Evolutionary conservation across 2,113 vertebrate genomes (phyloP).

Genomic region (Scopus umbretta): DNA sequence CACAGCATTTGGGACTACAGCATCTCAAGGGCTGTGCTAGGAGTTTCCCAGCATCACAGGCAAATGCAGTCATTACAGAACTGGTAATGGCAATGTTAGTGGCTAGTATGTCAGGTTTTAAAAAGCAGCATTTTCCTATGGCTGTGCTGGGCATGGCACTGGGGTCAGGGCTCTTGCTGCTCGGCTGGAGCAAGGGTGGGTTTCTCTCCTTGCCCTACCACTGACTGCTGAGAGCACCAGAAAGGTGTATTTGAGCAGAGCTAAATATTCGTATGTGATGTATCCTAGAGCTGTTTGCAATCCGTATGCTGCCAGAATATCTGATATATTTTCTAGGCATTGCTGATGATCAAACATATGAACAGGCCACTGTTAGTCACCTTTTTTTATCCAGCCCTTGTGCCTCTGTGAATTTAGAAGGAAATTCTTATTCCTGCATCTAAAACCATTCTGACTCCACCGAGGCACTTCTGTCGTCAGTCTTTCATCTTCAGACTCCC

Average conservation of each 20-base stretch:
- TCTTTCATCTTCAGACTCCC: neutral
- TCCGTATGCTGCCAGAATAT: neutral
- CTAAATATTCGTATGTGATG: neutral
- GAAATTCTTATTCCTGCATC: neutral
- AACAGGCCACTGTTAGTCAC: neutral
- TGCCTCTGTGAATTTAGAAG: neutral
- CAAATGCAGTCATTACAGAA: neutral
- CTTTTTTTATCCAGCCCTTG: neutral
- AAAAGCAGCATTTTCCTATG: neutral
- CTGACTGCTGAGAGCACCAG: neutral
- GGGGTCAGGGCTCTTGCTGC: neutral
- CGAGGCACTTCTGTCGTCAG: neutral
- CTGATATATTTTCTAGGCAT: neutral
- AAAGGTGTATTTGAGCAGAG: neutral
- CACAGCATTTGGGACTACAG: neutral
- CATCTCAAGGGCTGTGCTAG: neutral
- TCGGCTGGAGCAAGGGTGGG: neutral
- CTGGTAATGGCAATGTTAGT: neutral
- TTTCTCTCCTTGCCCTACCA: neutral
- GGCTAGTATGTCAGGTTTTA: neutral
- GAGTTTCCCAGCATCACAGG: neutral
- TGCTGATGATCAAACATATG: neutral
- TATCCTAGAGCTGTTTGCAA: neutral
- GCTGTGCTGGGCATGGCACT: neutral
- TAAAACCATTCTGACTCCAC: neutral